phyloP scores from a whole-genome alignment of 2,888 invertebrate species.

The Agonopterix subpropinquella region DNA sequence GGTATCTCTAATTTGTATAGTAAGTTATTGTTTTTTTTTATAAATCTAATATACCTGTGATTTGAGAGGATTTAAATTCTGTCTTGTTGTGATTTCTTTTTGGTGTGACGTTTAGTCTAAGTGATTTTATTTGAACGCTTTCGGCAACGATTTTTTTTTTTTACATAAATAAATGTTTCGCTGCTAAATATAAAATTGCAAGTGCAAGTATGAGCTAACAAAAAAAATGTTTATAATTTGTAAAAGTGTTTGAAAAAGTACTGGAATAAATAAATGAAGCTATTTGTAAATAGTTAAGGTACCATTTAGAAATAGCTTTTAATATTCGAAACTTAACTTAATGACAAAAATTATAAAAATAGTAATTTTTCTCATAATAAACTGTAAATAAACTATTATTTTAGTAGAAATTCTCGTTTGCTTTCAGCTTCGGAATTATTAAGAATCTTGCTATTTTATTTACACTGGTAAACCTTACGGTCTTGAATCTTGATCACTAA shows the following conservation, averaged over 20 bases:
- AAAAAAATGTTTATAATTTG: constrained; percentile 5
- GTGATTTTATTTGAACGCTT: constrained; percentile 14
- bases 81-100: constrained; percentile 45
- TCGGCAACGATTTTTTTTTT: not conserved
- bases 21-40: constrained; percentile 64
- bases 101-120: constrained; percentile 45
- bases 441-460: too few relatives aligned
- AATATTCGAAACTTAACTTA: constrained; percentile 48
- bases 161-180: constrained; percentile 2
- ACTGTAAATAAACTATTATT: constrained; percentile 72
- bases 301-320: constrained; percentile 67
- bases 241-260: constrained; percentile 11
- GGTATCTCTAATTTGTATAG: constrained; percentile 65
- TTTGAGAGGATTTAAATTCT: constrained; percentile 48
- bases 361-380: constrained; percentile 58
- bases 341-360: constrained; percentile 57
- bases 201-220: constrained; percentile 4
- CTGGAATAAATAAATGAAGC: constrained; percentile 30
- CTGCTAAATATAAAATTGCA: constrained; percentile 5
- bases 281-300: constrained; percentile 61
- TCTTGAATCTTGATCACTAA: too few relatives aligned
- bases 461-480: too few relatives aligned
- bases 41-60: constrained; percentile 63
- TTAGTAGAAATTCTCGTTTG: constrained; percentile 47
- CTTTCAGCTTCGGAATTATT: constrained; percentile 10